Evolutionary conservation across 2,113 vertebrate genomes (phyloP).

Genomic region (human): DNA sequence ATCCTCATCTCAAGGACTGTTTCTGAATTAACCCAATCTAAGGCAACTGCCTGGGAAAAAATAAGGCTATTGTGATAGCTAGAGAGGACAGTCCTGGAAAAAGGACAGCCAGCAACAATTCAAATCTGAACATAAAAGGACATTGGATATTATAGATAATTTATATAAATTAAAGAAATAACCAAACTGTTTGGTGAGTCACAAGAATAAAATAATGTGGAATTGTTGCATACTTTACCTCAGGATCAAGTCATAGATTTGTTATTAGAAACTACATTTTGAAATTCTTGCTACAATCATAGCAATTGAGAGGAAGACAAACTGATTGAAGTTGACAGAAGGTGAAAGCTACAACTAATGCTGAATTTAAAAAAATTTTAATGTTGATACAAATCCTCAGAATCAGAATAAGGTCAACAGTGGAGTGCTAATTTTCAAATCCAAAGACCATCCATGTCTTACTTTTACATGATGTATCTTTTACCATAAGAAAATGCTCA

Average conservation of each 20-base stretch:
- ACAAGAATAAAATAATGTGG: not conserved
- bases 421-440: not conserved
- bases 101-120: not conserved
- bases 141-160: not conserved
- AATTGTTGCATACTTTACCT: not conserved
- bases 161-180: not conserved
- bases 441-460: not conserved
- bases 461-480: not conserved
- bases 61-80: not conserved
- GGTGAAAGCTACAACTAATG: conserved; percentile 8
- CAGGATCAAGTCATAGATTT: conserved; percentile 2
- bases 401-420: conserved; percentile 13
- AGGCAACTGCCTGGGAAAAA: not conserved
- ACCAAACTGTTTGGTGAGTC: not conserved
- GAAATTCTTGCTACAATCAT: conserved; percentile 16
- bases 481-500: not conserved
- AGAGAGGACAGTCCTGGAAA: not conserved
- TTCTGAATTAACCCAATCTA: not conserved
- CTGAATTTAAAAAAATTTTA: not conserved
- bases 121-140: not conserved
- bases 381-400: not conserved
- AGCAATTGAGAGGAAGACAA: conserved; percentile 25
- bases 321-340: not conserved
- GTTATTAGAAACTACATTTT: not conserved
- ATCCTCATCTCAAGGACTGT: not conserved